Percentiles rank a stretch among this genome's conserved stretches.
These are phyloP conservation scores for Eueremaeus valkanovi DNA, from an alignment of 2,888 invertebrate genomes.

Conservation along the genomic window DNA sequence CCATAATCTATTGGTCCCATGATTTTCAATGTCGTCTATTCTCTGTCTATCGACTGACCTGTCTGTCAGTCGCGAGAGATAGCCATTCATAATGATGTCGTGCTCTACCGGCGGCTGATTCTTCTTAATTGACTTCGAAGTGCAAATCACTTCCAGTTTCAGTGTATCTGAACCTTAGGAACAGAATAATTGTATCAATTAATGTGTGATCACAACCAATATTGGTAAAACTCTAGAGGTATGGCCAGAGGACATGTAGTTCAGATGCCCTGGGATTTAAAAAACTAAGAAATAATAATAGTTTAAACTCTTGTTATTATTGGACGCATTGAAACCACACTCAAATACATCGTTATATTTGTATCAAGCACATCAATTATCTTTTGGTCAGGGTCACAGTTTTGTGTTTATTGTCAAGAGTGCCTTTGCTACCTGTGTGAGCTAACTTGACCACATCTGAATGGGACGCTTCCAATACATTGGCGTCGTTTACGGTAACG, in stretches of 20 bases:
- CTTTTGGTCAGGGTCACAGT: too few relatives aligned
- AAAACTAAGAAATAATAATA: too few relatives aligned
- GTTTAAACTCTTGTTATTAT: too few relatives aligned
- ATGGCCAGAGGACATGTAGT: neutral
- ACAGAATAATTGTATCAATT: neutral
- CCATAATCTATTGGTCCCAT: slow-evolving; percentile 58
- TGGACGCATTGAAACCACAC: too few relatives aligned
- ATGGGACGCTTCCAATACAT: slow-evolving; percentile 86
- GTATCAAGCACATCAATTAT: too few relatives aligned
- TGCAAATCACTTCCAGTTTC: slow-evolving; percentile 36
- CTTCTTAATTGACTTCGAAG: slow-evolving; percentile 32
- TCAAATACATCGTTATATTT: too few relatives aligned
- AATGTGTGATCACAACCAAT: too few relatives aligned
- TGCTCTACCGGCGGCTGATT: slow-evolving; percentile 24
- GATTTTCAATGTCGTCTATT: neutral
- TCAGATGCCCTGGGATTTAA: too few relatives aligned
- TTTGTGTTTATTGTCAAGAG: neutral
- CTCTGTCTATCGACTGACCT: slow-evolving; percentile 28
- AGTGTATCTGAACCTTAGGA: slow-evolving; percentile 34
- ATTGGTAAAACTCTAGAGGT: too few relatives aligned
- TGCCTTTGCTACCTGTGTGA: slow-evolving; percentile 64
- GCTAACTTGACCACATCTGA: slow-evolving; percentile 89
- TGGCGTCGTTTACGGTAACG: slow-evolving; percentile 81
- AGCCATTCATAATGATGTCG: slow-evolving; percentile 38
- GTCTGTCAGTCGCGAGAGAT: slow-evolving; percentile 37